Evolutionary conservation across 2,113 vertebrate species (phyloP).

Genomic region (Lipophrys pholis): DNA sequence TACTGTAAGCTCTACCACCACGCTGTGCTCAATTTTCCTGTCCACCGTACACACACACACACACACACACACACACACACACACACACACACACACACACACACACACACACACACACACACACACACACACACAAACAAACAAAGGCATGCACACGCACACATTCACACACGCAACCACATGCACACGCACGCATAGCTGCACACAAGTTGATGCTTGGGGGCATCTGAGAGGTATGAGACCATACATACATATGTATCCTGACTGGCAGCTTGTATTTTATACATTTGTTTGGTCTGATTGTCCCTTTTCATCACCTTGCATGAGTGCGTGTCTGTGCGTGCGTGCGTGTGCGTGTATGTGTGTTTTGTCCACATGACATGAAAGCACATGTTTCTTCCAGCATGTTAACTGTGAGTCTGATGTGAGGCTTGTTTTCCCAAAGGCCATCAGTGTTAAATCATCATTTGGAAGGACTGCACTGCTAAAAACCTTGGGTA

Average conservation of each 20-base stretch:
- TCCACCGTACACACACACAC: constrained; percentile 17
- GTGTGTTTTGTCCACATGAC: constrained; percentile 23
- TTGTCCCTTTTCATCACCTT: constrained; percentile 18
- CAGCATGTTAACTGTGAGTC: constrained; percentile 20
- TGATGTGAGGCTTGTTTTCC: constrained; percentile 42
- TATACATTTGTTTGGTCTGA: constrained; percentile 37
- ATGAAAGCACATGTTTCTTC: constrained; percentile 33
- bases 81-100: neutral
- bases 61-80: constrained; percentile 12
- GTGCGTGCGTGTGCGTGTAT: constrained; percentile 20
- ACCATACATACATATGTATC: constrained; percentile 15
- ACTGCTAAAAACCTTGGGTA: constrained; percentile 40
- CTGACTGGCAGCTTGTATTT: constrained; percentile 48
- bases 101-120: constrained; percentile 5
- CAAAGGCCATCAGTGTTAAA: constrained; percentile 58
- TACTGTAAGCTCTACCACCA: constrained; percentile 72
- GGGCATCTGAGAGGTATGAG: constrained; percentile 22
- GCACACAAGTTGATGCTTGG: constrained; percentile 24
- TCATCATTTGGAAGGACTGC: constrained; percentile 51
- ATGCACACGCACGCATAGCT: neutral
- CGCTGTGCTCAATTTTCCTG: constrained; percentile 31
- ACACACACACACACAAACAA: neutral
- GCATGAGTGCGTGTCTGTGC: constrained; percentile 18
- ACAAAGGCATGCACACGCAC: constrained; percentile 28
- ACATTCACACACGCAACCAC: constrained; percentile 1